Evolutionary conservation across 2,113 vertebrate species (phyloP).

Genomic region (Calonectris borealis): DNA sequence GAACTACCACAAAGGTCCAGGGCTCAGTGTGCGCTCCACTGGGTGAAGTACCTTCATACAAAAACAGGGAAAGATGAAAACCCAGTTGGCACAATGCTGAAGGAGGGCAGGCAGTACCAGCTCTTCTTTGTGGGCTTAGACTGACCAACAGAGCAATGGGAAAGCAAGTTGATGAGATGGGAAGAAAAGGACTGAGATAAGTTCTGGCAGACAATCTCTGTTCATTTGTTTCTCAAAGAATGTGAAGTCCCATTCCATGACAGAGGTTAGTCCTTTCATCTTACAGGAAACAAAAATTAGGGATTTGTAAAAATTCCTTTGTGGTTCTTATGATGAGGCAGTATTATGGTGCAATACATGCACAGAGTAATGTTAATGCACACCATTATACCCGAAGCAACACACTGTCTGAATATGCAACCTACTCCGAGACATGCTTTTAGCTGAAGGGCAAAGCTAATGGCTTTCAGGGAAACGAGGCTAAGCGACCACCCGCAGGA

Average conservation of each 20-base stretch:
- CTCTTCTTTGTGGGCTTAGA: not conserved
- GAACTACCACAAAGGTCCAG: constrained; percentile 93
- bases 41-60: constrained; percentile 84
- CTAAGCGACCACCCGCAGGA: not conserved
- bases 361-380: not conserved
- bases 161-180: not conserved
- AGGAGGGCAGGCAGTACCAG: not conserved
- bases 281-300: not conserved
- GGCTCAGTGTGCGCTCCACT: constrained; percentile 97
- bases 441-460: not conserved
- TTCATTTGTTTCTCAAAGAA: not conserved
- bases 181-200: not conserved
- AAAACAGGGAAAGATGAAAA: not conserved
- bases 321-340: not conserved
- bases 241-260: not conserved
- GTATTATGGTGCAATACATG: not conserved
- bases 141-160: not conserved
- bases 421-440: not conserved
- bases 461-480: not conserved
- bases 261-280: not conserved
- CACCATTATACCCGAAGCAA: not conserved
- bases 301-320: not conserved
- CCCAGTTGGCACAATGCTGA: not conserved
- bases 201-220: not conserved
- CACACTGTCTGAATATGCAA: not conserved